phyloP scores from a whole-genome alignment of 2,113 vertebrate species.

The Chinchilla lanigera region DNA sequence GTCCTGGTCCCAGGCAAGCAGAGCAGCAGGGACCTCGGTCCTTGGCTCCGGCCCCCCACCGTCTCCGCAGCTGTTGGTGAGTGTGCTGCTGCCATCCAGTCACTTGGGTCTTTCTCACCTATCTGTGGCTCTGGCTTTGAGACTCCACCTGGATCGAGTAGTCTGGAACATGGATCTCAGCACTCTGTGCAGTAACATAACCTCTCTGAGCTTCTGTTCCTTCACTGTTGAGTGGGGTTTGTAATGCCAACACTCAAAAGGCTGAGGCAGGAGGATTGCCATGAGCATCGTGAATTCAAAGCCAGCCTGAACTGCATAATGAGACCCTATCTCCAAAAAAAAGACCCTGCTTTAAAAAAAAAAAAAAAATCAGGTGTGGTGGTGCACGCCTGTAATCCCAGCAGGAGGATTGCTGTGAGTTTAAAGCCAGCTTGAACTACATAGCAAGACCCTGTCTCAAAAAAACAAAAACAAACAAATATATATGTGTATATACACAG shows the following conservation, averaged over 20 bases:
- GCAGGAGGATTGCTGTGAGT: background rate
- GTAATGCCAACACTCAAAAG: background rate
- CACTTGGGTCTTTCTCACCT: background rate
- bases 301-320: background rate
- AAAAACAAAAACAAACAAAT: too few relatives aligned
- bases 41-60: background rate
- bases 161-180: background rate
- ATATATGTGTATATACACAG: background rate
- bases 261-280: background rate
- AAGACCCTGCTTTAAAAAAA: background rate
- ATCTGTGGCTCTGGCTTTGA: slow-evolving; percentile 6
- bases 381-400: background rate
- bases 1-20: slow-evolving; percentile 47
- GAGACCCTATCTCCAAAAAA: background rate
- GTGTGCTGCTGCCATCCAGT: background rate
- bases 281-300: background rate
- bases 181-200: background rate
- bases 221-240: background rate
- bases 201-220: background rate
- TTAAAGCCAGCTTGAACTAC: background rate
- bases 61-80: slow-evolving; percentile 78
- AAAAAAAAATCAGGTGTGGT: background rate
- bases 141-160: background rate
- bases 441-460: background rate
- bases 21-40: slow-evolving; percentile 31